Evolutionary conservation across 2,113 vertebrate species (phyloP).

Genomic region (Trogon surrucura): DNA sequence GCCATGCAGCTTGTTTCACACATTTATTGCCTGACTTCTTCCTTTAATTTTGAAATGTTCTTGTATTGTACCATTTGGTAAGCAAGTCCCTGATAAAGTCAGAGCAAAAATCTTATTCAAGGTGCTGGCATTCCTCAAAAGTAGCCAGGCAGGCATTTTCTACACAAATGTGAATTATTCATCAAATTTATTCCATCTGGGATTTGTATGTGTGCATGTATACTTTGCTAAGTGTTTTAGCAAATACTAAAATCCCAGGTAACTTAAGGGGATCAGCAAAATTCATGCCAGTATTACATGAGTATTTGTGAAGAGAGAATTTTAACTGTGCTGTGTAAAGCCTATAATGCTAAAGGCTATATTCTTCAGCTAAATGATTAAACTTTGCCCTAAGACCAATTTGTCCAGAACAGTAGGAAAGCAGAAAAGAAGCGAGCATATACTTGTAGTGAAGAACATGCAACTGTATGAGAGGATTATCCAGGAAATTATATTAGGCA

Average conservation of each 20-base stretch:
- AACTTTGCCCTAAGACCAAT: neutral
- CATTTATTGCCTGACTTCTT: neutral
- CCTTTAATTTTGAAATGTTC: neutral
- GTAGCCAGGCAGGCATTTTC: neutral
- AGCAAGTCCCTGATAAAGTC: neutral
- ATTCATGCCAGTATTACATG: neutral
- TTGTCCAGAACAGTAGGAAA: neutral
- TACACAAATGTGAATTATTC: neutral
- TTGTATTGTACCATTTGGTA: neutral
- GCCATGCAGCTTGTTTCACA: neutral
- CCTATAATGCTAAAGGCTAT: neutral
- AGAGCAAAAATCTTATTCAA: neutral
- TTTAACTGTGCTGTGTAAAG: neutral
- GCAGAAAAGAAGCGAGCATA: neutral
- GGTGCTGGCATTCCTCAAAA: neutral
- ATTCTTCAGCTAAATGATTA: neutral
- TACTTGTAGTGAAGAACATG: neutral
- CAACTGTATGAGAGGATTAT: neutral
- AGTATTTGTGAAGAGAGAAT: neutral
- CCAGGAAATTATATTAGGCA: neutral
- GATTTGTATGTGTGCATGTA: neutral
- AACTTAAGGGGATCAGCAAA: neutral
- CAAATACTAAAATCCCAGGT: slow-evolving; percentile 11
- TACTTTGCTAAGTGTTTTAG: neutral
- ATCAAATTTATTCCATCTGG: neutral